Conservation (phyloP, 1,140 invertebrate species). For the Drosophila kepulauana region DNA sequence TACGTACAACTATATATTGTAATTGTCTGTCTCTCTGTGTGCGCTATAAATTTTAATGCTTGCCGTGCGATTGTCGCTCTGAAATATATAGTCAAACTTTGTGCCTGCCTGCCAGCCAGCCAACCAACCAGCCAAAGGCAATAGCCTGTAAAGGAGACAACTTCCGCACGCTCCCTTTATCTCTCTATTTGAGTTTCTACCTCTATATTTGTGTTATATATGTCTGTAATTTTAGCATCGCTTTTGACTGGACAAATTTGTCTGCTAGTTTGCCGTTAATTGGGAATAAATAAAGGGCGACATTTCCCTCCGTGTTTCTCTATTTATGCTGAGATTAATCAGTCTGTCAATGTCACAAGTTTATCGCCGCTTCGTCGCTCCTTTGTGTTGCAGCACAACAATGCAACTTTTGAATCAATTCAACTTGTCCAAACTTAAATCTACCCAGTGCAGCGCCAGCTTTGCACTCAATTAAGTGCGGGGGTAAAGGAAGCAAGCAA, state of each 20-base stretch:
- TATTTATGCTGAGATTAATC: slow-evolving; percentile 23
- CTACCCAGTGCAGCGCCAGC: slow-evolving; percentile 65
- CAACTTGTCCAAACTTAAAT: slow-evolving; percentile 82
- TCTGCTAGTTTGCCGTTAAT: slow-evolving; percentile 10
- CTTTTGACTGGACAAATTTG: neutral
- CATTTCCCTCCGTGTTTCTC: neutral
- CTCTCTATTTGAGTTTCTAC: too few relatives aligned
- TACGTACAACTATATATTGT: slow-evolving; percentile 28
- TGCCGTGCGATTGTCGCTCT: slow-evolving; percentile 66
- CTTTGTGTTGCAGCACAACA: slow-evolving; percentile 63
- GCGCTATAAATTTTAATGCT: slow-evolving; percentile 65
- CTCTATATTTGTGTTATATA: slow-evolving; percentile 10
- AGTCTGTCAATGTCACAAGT: slow-evolving; percentile 63
- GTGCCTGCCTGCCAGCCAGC: slow-evolving; percentile 4
- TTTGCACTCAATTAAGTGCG: slow-evolving; percentile 80
- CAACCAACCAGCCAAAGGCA: neutral
- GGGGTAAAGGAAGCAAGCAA: neutral
- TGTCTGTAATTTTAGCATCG: slow-evolving; percentile 3
- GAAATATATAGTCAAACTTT: slow-evolving; percentile 76
- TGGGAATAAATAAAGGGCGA: neutral
- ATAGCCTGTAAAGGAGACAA: slow-evolving; percentile 13
- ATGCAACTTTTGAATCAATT: slow-evolving; percentile 83
- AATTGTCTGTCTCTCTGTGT: slow-evolving; percentile 32
- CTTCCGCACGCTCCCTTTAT: neutral
- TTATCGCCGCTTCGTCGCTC: slow-evolving; percentile 15